A percentile compares a stretch with the other conserved stretches of the same genome.
Evolutionary conservation across 2,888 invertebrate genomes (phyloP).

Genomic region (Ptilodon capucinus): DNA sequence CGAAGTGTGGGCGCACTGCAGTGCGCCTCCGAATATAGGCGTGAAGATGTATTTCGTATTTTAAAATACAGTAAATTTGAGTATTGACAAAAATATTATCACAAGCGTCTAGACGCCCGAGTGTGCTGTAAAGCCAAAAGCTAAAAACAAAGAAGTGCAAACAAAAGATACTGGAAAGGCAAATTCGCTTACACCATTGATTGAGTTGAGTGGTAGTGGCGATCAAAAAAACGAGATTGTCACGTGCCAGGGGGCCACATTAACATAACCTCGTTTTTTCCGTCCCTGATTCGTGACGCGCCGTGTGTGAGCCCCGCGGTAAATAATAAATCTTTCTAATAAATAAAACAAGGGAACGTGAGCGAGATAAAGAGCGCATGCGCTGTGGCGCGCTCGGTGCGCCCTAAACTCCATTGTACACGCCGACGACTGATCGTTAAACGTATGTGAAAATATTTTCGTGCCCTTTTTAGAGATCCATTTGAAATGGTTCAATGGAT

Average conservation of each 20-base stretch:
- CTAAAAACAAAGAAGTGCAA: constrained; percentile 30
- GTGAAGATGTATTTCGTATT: too few relatives aligned
- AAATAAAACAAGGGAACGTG: constrained; percentile 82
- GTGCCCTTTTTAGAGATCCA: constrained; percentile 58
- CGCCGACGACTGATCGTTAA: constrained; percentile 74
- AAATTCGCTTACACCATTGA: constrained; percentile 38
- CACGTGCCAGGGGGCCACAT: constrained; percentile 71
- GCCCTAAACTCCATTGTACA: constrained; percentile 75
- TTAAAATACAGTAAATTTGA: too few relatives aligned
- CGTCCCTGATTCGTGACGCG: constrained; percentile 76
- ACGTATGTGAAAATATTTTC: constrained; percentile 77
- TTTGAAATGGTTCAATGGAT: constrained; percentile 6
- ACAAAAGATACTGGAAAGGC: constrained; percentile 38
- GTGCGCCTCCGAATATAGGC: too few relatives aligned
- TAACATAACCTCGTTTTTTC: constrained; percentile 76
- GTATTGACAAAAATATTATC: too few relatives aligned
- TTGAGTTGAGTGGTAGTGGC: constrained; percentile 42
- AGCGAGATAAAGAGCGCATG: constrained; percentile 76
- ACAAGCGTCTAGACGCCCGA: too few relatives aligned
- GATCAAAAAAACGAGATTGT: constrained; percentile 64
- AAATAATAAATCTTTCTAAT: constrained; percentile 83
- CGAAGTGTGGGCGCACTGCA: too few relatives aligned
- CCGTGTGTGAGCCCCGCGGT: constrained; percentile 78
- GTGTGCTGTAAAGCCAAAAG: too few relatives aligned
- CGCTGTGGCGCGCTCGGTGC: constrained; percentile 77